Conservation (phyloP, 1,140 invertebrate species). For the Drosophila virilis region DNA sequence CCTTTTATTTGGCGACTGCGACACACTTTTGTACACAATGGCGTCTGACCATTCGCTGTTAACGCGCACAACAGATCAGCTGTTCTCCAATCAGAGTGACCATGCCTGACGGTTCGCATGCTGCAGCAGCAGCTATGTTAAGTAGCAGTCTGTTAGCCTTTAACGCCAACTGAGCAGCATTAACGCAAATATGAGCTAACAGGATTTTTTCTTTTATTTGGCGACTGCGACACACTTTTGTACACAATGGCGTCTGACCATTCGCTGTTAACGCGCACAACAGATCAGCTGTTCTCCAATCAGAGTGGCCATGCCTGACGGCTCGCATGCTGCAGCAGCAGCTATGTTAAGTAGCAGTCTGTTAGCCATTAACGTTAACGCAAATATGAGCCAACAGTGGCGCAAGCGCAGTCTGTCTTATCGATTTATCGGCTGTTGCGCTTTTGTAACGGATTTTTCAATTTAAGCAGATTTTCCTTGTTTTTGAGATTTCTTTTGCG, state of each 20-base stretch:
- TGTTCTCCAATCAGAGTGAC: conserved; percentile 21
- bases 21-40: conserved; percentile 56
- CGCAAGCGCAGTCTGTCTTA: neutral
- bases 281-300: conserved; percentile 23
- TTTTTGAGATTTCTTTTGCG: neutral
- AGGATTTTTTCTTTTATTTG: conserved; percentile 34
- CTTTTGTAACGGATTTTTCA: conserved; percentile 1
- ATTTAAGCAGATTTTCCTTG: neutral
- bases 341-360: neutral
- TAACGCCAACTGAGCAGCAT: too few relatives aligned
- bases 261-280: conserved; percentile 30
- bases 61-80: conserved; percentile 27
- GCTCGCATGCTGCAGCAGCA: neutral
- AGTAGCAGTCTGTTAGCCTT: neutral
- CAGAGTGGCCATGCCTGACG: conserved; percentile 10
- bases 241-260: conserved; percentile 50
- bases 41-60: conserved; percentile 41
- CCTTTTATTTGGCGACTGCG: conserved; percentile 42
- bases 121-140: neutral
- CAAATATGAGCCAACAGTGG: neutral
- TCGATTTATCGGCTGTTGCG: neutral
- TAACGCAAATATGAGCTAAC: neutral
- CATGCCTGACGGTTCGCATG: neutral
- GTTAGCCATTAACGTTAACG: neutral
- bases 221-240: conserved; percentile 50